Evolutionary conservation across 2,888 invertebrate genomes (phyloP).

Genomic region (Dicyrtoma fusca): DNA sequence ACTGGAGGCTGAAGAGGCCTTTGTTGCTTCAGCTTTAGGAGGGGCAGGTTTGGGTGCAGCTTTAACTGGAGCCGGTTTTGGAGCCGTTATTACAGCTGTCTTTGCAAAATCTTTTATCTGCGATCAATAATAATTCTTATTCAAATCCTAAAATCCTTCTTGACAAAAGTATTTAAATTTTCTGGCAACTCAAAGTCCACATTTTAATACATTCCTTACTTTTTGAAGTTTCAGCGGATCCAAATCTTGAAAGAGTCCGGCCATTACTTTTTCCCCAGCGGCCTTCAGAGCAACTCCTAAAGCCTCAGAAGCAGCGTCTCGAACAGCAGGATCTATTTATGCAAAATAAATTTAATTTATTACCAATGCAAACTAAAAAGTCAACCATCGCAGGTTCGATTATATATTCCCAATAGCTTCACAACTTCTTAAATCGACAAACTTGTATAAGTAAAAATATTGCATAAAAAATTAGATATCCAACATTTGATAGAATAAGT

Average conservation of each 20-base stretch:
- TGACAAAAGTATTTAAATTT: too few species aligned
- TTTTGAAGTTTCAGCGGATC: slow-evolving; percentile 91
- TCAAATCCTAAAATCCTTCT: neutral
- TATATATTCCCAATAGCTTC: too few species aligned
- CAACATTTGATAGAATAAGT: neutral
- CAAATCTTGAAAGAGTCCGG: slow-evolving; percentile 82
- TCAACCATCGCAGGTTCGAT: too few species aligned
- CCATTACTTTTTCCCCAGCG: slow-evolving; percentile 87
- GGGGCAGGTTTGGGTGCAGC: slow-evolving; percentile 63
- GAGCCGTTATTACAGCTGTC: slow-evolving; percentile 80
- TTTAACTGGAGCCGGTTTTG: slow-evolving; percentile 63
- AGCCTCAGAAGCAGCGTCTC: slow-evolving; percentile 91
- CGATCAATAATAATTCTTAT: too few species aligned
- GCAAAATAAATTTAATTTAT: too few species aligned
- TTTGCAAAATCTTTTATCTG: slow-evolving; percentile 88
- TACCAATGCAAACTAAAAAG: too few species aligned
- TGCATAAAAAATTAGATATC: too few species aligned
- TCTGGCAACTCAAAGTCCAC: neutral
- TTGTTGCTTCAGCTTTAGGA: slow-evolving; percentile 59
- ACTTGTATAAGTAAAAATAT: too few species aligned
- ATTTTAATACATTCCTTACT: slow-evolving; percentile 59
- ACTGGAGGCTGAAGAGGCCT: slow-evolving; percentile 59
- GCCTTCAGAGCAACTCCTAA: slow-evolving; percentile 92
- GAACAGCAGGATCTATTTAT: slow-evolving; percentile 78
- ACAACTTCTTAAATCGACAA: too few species aligned